phyloP scores from a whole-genome alignment of 2,888 invertebrate species.

The Flabesymbios commensalis region DNA sequence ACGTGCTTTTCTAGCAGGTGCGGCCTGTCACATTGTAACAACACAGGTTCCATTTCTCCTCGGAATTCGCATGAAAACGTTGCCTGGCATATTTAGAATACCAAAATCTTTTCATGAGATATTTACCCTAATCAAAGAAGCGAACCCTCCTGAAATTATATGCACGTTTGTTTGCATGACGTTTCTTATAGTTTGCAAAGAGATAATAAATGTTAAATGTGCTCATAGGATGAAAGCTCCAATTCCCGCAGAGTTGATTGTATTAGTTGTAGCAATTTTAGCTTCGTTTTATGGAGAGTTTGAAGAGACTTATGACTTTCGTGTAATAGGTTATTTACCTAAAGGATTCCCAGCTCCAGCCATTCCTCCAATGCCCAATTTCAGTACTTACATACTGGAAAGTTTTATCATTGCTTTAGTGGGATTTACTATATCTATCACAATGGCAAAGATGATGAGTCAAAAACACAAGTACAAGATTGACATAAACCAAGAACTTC shows the following conservation, averaged over 20 bases:
- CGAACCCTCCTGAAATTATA: constrained; percentile 71
- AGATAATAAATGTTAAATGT: constrained; percentile 50
- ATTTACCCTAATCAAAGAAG: constrained; percentile 63
- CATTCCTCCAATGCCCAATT: constrained; percentile 43
- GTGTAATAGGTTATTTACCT: constrained; percentile 44
- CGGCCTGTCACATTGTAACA: constrained; percentile 36
- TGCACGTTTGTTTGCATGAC: constrained; percentile 71
- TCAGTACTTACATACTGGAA: constrained; percentile 42
- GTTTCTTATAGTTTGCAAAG: constrained; percentile 66
- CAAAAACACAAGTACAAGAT: constrained; percentile 36
- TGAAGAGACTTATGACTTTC: constrained; percentile 1
- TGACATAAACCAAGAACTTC: constrained; percentile 49
- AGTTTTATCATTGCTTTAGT: constrained; percentile 35
- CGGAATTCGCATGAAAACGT: constrained; percentile 45
- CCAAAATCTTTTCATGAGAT: constrained; percentile 59
- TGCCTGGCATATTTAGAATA: constrained; percentile 47
- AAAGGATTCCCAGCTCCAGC: constrained; percentile 47
- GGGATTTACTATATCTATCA: constrained; percentile 35
- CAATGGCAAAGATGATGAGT: constrained; percentile 39
- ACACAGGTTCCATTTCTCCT: constrained; percentile 39
- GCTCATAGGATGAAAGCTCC: constrained; percentile 72
- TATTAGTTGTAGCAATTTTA: constrained; percentile 48
- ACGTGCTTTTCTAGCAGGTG: constrained; percentile 39
- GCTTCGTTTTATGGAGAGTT: constrained; percentile 42
- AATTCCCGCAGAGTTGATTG: constrained; percentile 58